Percentiles rank a stretch among this genome's conserved stretches.
Conservation (phyloP, 2,888 invertebrate species). For the Chaetogeoica ovagalla region DNA sequence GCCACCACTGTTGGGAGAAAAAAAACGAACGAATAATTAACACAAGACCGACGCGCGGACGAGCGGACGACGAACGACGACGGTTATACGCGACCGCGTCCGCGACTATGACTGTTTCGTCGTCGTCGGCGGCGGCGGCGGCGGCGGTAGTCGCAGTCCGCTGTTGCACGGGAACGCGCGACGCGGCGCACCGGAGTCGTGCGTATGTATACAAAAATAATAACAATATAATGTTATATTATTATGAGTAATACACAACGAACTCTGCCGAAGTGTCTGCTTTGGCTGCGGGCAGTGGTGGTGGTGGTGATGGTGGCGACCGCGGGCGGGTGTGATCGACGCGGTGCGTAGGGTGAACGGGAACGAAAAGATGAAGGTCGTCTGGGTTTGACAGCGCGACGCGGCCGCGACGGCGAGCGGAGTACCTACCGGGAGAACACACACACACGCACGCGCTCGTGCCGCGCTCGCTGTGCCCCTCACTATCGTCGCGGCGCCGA, state of each 20-base stretch:
- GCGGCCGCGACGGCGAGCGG: background rate
- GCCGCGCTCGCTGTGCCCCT: no score
- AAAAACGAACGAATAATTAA: no score
- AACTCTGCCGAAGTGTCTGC: background rate
- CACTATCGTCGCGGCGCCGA: conserved; percentile 17
- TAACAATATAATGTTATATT: background rate
- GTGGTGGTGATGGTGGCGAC: background rate
- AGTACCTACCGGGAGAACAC: background rate
- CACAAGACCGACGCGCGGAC: background rate
- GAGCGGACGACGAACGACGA: background rate
- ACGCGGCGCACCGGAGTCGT: background rate
- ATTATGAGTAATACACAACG: conserved; percentile 27
- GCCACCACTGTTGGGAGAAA: no score
- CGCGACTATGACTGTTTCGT: conserved; percentile 42
- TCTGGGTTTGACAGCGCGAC: conserved; percentile 40
- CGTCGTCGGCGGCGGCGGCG: conserved; percentile 3
- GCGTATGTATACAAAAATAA: background rate
- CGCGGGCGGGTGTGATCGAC: background rate
- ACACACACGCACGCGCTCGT: no score
- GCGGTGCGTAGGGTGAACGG: conserved; percentile 41
- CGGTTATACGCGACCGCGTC: conserved; percentile 33
- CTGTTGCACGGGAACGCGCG: conserved; percentile 32
- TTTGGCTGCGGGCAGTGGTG: no score
- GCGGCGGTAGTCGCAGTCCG: background rate
- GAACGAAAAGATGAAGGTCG: conserved; percentile 52